Evolutionary conservation across 2,113 vertebrate species (phyloP).

Genomic region (Pogonocichla stellata): DNA sequence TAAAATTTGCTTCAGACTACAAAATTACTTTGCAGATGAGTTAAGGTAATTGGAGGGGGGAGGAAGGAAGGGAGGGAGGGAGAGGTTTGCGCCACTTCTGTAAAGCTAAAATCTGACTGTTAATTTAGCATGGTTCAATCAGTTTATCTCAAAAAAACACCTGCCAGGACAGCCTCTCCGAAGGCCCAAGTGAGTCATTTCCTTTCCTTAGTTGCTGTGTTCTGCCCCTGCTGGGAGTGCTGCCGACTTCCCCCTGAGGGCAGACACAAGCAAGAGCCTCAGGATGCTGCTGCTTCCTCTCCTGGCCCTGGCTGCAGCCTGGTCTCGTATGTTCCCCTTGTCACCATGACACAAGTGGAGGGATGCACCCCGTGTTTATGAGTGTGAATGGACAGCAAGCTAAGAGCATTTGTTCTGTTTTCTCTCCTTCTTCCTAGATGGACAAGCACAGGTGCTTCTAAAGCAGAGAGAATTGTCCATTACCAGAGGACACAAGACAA

Average conservation of each 20-base stretch:
- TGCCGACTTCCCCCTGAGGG: not conserved
- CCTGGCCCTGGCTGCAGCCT: not conserved
- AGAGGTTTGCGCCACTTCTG: not conserved
- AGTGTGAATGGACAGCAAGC: not conserved
- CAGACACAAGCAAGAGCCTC: not conserved
- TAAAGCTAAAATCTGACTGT: not conserved
- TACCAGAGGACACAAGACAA: not conserved
- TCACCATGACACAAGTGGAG: rapidly evolving
- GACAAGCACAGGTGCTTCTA: not conserved
- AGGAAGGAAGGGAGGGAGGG: no score
- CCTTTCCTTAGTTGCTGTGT: not conserved
- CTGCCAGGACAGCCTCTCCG: not conserved
- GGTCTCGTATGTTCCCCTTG: not conserved
- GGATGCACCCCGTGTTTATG: rapidly evolving
- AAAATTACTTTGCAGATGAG: not conserved
- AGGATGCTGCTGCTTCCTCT: not conserved
- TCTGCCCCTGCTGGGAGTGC: not conserved
- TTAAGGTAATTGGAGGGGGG: not conserved
- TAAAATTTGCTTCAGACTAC: not conserved
- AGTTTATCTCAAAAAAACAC: not conserved
- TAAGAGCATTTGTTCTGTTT: not conserved
- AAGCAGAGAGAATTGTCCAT: not conserved
- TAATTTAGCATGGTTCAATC: not conserved
- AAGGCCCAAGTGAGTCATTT: not conserved
- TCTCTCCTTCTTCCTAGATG: conserved; percentile 10